These are phyloP conservation scores for Callipepla squamata DNA, from an alignment of 2,113 vertebrate genomes.

Conservation along the genomic window DNA sequence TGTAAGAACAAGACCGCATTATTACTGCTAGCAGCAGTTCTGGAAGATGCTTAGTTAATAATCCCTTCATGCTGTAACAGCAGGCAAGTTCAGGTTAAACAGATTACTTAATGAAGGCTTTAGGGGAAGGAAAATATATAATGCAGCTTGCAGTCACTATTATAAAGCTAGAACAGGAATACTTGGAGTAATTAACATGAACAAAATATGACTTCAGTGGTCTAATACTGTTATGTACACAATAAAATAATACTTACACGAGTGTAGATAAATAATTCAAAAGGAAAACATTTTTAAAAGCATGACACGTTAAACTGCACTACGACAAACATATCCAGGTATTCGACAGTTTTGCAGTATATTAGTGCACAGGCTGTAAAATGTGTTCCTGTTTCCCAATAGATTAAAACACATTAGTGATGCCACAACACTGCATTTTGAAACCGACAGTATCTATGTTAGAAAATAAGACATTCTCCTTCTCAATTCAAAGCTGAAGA, in stretches of 20 bases:
- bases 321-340: neutral
- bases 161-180: constrained; percentile 15
- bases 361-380: constrained; percentile 9
- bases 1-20: neutral
- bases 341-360: neutral
- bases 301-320: constrained; percentile 10
- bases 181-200: constrained; percentile 52
- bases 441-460: neutral
- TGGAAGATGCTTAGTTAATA: constrained; percentile 34
- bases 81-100: constrained; percentile 15
- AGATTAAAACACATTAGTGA: neutral
- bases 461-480: neutral
- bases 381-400: neutral
- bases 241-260: constrained; percentile 83
- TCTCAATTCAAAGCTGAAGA: neutral
- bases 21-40: neutral
- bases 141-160: constrained; percentile 16
- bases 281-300: constrained; percentile 58
- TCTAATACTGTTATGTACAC: constrained; percentile 87
- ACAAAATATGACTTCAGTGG: constrained; percentile 66
- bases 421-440: neutral
- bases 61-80: constrained; percentile 49
- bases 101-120: constrained; percentile 9
- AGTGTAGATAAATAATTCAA: constrained; percentile 75
- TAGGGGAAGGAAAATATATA: neutral